Evolutionary conservation across 1,140 invertebrate species (phyloP).

Genomic region (Agraylea sexmaculata): DNA sequence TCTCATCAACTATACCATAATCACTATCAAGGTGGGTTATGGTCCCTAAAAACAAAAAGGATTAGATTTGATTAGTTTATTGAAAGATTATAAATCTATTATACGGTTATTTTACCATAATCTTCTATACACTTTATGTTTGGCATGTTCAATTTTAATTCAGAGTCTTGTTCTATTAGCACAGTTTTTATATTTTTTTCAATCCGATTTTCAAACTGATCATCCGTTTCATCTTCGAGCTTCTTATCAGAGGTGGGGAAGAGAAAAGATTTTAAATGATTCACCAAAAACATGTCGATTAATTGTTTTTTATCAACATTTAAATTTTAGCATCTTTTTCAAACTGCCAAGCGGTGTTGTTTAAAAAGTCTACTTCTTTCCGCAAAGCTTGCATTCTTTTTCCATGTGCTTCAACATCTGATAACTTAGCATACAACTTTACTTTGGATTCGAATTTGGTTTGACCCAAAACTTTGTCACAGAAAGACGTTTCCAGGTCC

Average conservation of each 20-base stretch:
- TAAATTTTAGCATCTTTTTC: slow-evolving; percentile 34
- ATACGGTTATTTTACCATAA: neutral
- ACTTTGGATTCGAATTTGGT: slow-evolving; percentile 20
- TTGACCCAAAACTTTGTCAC: slow-evolving; percentile 11
- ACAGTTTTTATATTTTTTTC: neutral
- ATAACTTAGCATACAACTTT: slow-evolving; percentile 15
- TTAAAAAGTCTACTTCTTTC: slow-evolving; percentile 54
- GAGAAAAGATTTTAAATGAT: slow-evolving; percentile 1
- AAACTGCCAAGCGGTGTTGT: slow-evolving; percentile 58
- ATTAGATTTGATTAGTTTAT: neutral
- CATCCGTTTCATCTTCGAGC: slow-evolving; percentile 7
- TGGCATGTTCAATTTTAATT: neutral
- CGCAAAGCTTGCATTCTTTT: slow-evolving; percentile 50
- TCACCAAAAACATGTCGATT: neutral
- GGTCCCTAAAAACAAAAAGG: slow-evolving; percentile 25
- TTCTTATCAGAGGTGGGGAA: neutral
- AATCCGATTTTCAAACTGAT: no score
- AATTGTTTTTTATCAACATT: neutral
- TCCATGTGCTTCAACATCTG: slow-evolving; percentile 39
- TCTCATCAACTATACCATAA: slow-evolving; percentile 32
- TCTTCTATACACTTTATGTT: neutral
- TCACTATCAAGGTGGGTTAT: slow-evolving; percentile 25
- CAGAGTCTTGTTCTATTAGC: neutral
- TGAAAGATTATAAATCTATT: neutral
- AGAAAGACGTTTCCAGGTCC: no score